Conservation (phyloP, 2,888 invertebrate species). For the Belgica antarctica region DNA sequence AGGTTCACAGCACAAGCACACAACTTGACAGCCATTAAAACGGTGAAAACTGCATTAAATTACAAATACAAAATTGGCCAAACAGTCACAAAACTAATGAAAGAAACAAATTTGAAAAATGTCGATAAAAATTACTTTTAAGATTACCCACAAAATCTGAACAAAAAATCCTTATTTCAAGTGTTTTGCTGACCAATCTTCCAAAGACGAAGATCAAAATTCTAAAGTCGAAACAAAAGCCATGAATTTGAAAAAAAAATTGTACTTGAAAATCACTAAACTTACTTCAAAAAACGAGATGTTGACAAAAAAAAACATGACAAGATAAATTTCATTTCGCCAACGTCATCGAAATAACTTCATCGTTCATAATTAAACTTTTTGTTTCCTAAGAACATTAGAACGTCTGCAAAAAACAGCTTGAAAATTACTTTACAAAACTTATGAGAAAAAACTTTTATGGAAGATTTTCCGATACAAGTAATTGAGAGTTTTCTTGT, state of each 20-base stretch:
- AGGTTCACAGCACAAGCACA: not conserved
- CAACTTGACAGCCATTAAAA: too few relatives aligned
- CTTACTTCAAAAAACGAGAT: too few relatives aligned
- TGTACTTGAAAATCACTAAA: too few relatives aligned
- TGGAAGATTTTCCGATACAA: conserved; percentile 17
- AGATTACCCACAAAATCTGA: too few relatives aligned
- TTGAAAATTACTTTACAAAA: conserved; percentile 20
- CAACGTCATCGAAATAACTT: not conserved
- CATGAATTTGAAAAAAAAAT: too few relatives aligned
- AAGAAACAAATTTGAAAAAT: too few relatives aligned
- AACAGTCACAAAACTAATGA: not conserved
- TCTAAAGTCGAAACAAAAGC: too few relatives aligned
- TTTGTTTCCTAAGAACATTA: not conserved
- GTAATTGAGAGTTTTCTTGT: conserved; percentile 34
- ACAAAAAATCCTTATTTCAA: conserved; percentile 1
- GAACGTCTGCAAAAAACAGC: not conserved
- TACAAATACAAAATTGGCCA: not conserved
- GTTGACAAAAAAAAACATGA: too few relatives aligned
- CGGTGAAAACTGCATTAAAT: not conserved
- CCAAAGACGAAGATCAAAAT: too few relatives aligned
- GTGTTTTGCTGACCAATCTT: too few relatives aligned
- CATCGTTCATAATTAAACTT: not conserved
- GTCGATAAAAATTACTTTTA: too few relatives aligned
- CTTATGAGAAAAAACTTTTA: not conserved
- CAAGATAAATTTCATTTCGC: too few relatives aligned